These are phyloP conservation scores for Cerceris ruficornis DNA, from an alignment of 2,888 invertebrate genomes.

Conservation along the genomic window DNA sequence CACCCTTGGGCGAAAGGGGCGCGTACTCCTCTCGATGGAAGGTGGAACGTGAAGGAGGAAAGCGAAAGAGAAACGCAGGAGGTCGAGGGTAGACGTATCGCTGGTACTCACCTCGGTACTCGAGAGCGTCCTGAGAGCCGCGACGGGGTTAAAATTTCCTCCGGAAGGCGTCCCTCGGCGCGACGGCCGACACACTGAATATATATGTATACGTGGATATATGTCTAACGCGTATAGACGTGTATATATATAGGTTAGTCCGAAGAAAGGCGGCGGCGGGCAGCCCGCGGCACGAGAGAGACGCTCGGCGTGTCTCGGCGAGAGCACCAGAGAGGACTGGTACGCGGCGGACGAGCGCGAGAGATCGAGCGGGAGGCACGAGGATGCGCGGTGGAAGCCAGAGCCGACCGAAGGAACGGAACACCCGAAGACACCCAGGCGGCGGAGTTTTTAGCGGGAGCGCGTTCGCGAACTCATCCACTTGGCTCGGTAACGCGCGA, in stretches of 20 bases:
- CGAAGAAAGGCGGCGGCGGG: background rate
- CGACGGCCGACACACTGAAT: conserved; percentile 38
- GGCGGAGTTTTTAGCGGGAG: conserved; percentile 61
- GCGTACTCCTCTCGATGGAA: conserved; percentile 13
- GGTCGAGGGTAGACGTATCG: conserved; percentile 9
- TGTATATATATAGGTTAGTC: background rate
- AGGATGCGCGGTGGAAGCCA: background rate
- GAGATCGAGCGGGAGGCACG: no score
- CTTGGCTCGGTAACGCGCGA: conserved; percentile 79
- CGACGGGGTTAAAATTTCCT: conserved; percentile 40
- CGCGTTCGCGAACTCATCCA: conserved; percentile 76
- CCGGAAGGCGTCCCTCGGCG: conserved; percentile 29
- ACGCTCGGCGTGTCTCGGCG: background rate
- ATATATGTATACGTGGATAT: conserved; percentile 34
- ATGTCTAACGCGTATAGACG: background rate
- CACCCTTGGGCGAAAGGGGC: background rate
- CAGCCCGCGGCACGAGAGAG: background rate
- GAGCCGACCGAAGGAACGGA: conserved; percentile 10
- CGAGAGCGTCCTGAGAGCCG: conserved; percentile 53
- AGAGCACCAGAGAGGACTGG: background rate
- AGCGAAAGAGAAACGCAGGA: background rate
- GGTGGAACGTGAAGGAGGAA: background rate
- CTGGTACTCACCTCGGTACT: conserved; percentile 45
- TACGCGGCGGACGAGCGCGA: conserved; percentile 5
- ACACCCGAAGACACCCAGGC: conserved; percentile 35